These are phyloP conservation scores for Allygus modestus DNA, from an alignment of 2,888 invertebrate genomes.

Conservation along the genomic window DNA sequence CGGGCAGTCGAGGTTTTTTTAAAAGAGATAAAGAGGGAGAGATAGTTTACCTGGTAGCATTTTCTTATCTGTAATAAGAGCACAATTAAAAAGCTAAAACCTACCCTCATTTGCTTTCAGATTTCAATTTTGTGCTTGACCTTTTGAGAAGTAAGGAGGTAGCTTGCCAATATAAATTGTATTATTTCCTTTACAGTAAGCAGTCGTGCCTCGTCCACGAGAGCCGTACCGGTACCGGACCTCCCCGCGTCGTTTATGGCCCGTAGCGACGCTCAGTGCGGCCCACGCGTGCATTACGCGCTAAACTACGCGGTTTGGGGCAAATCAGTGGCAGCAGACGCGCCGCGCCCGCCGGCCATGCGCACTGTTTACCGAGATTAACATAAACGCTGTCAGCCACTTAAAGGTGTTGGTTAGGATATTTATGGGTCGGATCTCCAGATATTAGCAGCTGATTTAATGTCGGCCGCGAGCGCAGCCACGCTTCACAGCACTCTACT, in stretches of 20 bases:
- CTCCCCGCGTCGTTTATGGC: neutral
- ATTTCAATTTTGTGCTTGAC: too few relatives aligned
- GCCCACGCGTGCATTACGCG: conserved; percentile 18
- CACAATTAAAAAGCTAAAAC: too few relatives aligned
- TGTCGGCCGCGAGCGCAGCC: conserved; percentile 38
- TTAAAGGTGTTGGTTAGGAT: conserved; percentile 37
- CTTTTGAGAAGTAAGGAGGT: too few relatives aligned
- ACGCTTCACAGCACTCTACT: conserved; percentile 40
- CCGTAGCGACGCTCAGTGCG: neutral
- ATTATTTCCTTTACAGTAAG: too few relatives aligned
- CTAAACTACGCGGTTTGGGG: neutral
- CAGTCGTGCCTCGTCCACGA: too few relatives aligned
- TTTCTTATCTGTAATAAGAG: too few relatives aligned
- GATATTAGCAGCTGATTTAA: conserved; percentile 53
- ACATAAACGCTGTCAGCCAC: conserved; percentile 54
- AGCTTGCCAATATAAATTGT: too few relatives aligned
- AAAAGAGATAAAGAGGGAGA: too few relatives aligned
- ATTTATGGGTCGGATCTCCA: conserved; percentile 40
- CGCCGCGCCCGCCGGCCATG: conserved; percentile 5
- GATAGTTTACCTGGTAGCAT: too few relatives aligned
- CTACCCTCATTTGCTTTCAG: too few relatives aligned
- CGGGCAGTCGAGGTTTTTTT: too few relatives aligned
- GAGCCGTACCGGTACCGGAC: neutral
- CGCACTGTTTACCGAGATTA: conserved; percentile 52
- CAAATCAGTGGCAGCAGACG: neutral